Evolutionary conservation across 2,113 vertebrate species (phyloP).

Genomic region (Lycaon pictus): DNA sequence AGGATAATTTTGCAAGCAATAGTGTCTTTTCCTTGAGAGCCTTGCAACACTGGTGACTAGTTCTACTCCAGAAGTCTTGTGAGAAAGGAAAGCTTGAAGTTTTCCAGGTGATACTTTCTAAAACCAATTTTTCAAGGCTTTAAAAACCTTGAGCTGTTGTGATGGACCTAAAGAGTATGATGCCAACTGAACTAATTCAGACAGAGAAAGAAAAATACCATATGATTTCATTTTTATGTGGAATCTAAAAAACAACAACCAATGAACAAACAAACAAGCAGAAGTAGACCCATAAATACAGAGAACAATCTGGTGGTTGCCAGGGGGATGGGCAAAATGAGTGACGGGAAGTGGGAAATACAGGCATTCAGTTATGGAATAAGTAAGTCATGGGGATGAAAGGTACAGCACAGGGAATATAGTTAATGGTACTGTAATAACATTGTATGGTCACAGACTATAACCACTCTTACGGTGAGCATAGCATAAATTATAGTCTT

Average conservation of each 20-base stretch:
- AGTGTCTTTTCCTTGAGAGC: neutral
- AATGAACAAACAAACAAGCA: neutral
- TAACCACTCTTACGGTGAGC: neutral
- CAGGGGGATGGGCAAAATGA: neutral
- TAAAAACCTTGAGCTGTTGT: neutral
- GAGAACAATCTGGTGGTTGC: neutral
- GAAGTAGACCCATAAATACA: neutral
- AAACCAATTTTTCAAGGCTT: constrained; percentile 7
- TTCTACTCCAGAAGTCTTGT: constrained; percentile 36
- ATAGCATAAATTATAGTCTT: neutral
- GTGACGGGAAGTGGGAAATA: neutral
- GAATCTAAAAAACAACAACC: neutral
- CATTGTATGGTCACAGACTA: neutral
- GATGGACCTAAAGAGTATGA: neutral
- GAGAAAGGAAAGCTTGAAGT: constrained; percentile 40
- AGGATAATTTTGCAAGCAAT: constrained; percentile 25
- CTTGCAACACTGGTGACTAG: constrained; percentile 17
- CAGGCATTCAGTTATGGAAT: neutral
- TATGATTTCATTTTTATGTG: neutral
- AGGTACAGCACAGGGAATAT: neutral
- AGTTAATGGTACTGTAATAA: neutral
- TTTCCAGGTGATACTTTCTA: neutral
- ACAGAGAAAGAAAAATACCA: neutral
- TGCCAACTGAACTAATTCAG: neutral
- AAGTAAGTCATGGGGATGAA: neutral